These are phyloP conservation scores for Orbicella faveolata DNA, from an alignment of 64 coral and sea anemone species.

Conservation along the genomic window DNA sequence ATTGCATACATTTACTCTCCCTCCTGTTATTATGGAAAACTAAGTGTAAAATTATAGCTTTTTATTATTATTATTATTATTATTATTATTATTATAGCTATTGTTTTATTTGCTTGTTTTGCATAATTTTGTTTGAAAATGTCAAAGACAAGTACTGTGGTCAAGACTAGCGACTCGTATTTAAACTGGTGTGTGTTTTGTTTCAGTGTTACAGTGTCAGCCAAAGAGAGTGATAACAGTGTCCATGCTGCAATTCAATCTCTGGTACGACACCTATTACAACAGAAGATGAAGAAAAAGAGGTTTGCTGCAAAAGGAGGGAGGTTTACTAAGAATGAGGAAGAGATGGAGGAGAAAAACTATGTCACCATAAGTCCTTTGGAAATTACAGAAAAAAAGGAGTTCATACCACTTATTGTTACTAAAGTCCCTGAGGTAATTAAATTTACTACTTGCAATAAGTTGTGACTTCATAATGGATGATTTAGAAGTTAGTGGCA, in stretches of 20 bases:
- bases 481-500: too few relatives aligned
- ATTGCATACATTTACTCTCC: too few relatives aligned
- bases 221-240: conserved; percentile 95
- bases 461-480: too few relatives aligned
- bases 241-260: conserved; percentile 93
- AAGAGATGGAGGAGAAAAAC: conserved; percentile 53
- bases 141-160: too few relatives aligned
- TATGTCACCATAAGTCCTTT: conserved; percentile 77
- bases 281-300: conserved; percentile 67
- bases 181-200: neutral
- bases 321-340: conserved; percentile 45
- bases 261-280: conserved; percentile 83
- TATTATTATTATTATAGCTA: too few relatives aligned
- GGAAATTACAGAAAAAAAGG: conserved; percentile 65
- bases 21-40: too few relatives aligned
- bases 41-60: too few relatives aligned
- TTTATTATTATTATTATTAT: too few relatives aligned
- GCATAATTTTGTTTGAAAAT: too few relatives aligned
- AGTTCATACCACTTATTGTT: conserved; percentile 77
- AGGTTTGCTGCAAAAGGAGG: conserved; percentile 56
- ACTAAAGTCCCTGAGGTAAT: conserved; percentile 79
- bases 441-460: too few relatives aligned
- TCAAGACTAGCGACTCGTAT: neutral
- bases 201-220: conserved; percentile 93
- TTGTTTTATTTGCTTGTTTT: too few relatives aligned